phyloP scores from a whole-genome alignment of 1,140 invertebrate species.

The Limonius californicus region DNA sequence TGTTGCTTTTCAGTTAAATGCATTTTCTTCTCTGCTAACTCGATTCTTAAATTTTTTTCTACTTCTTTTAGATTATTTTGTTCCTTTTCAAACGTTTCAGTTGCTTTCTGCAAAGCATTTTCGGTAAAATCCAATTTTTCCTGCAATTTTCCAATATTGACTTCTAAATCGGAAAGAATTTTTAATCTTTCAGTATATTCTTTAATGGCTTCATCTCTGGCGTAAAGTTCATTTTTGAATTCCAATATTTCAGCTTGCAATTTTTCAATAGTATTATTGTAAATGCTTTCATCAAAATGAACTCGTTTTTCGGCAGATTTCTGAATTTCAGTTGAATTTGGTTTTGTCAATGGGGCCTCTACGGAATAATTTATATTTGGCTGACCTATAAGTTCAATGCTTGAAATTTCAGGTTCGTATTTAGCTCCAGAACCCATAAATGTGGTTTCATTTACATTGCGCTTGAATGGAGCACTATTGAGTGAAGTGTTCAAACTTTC shows the following conservation, averaged over 20 bases:
- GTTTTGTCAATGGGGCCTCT: constrained; percentile 24
- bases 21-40: constrained; percentile 54
- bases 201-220: constrained; percentile 28
- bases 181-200: constrained; percentile 28
- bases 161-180: constrained; percentile 53
- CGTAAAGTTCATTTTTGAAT: constrained; percentile 23
- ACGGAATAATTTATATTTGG: constrained; percentile 28
- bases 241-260: constrained; percentile 20
- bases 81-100: constrained; percentile 56
- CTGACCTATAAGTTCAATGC: constrained; percentile 35
- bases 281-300: constrained; percentile 38
- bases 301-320: constrained; percentile 39
- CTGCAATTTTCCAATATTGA: constrained; percentile 52
- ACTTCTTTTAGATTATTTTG: constrained; percentile 53
- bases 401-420: constrained; percentile 37
- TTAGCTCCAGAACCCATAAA: constrained; percentile 39
- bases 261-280: constrained; percentile 17
- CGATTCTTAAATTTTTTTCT: constrained; percentile 55
- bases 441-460: constrained; percentile 51
- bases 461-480: constrained; percentile 38
- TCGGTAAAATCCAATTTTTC: constrained; percentile 53
- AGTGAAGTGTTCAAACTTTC: constrained; percentile 38
- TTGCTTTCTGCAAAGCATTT: constrained; percentile 50
- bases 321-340: constrained; percentile 40
- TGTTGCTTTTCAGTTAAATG: constrained; percentile 53